phyloP scores from a whole-genome alignment of 2,113 vertebrate species.

The Chamaetylas fuelleborni region DNA sequence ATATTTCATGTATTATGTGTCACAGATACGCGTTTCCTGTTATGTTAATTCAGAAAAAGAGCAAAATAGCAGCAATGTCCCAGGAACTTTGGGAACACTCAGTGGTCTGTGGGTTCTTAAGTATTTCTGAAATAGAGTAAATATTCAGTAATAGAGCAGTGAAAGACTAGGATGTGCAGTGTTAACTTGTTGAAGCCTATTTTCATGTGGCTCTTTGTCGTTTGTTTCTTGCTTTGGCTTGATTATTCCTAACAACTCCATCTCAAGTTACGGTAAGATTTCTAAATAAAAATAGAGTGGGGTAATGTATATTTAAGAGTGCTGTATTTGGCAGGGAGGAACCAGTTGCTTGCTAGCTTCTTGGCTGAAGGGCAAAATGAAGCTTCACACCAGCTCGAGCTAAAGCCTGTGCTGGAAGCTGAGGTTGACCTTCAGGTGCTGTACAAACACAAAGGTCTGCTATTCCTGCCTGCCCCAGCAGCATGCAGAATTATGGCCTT shows the following conservation, averaged over 20 bases:
- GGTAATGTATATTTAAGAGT: not conserved
- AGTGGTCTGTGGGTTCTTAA: not conserved
- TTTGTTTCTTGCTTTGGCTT: conserved; percentile 4
- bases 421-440: not conserved
- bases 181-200: not conserved
- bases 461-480: not conserved
- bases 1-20: conserved; percentile 12
- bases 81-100: not conserved
- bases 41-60: not conserved
- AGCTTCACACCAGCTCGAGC: not conserved
- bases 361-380: not conserved
- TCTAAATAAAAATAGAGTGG: conserved; percentile 12
- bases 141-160: not conserved
- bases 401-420: not conserved
- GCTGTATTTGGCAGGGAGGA: not conserved
- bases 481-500: fast-evolving
- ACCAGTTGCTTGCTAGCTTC: not conserved
- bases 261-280: not conserved
- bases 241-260: not conserved
- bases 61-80: not conserved
- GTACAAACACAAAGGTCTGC: fast-evolving
- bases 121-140: conserved; percentile 18
- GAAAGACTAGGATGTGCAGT: not conserved
- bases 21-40: not conserved
- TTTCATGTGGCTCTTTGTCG: not conserved